Base-by-base conservation (phyloP, 2,113 vertebrate genomes). In the Myiozetetes cayanensis region DNA sequence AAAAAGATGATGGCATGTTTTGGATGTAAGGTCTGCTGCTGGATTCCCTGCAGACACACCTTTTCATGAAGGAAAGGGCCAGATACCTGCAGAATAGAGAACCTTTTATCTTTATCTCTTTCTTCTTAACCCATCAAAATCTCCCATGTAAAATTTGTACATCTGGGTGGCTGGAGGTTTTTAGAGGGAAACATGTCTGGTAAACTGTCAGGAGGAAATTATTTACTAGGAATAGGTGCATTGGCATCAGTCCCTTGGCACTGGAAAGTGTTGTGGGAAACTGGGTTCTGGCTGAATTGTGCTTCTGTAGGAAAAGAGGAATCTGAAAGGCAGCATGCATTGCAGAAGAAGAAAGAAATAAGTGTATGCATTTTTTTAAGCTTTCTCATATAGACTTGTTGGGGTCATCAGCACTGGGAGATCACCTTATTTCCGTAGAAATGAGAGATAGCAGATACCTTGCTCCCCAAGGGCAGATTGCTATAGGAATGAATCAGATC, bases 51-150 rank as follows among this genome's bases (percentile, higher is more conserved):
- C 59, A 82, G 74, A 68, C 81, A 87, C 58, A 77, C 11, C 30
- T 79, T 96, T 93, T 85, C 67, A 62, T 8, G 72, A 79, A 76
- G 43, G 1, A 76, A 91, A 73, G 67, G 28, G 58, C 47, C 39
- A 80, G 72, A 84, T 88, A 90, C 39, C 55, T 80, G 49, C 58
- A 90, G 52, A 89, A 86, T 1, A 71, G 39, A 12, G 63, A 95
- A 50, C 17, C n/a, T 96, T 95, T 89, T 67, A 87, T 95, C 78
- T 91, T 95, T 70, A 73, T 90, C 78, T 94, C 43, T 83, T 95
- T 71, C 68, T 83, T 89, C 67, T 52, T 55, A 93, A 77, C 49
- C 68, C 65, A 91, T 50, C 4, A 9, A 96, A 74, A 91, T 84
- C 87, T 94, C 78, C 35, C 35, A 10, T 8, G 35, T 71, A 67